These are phyloP conservation scores for Drosophila putrida DNA, from an alignment of 2,888 invertebrate genomes.

Conservation along the genomic window DNA sequence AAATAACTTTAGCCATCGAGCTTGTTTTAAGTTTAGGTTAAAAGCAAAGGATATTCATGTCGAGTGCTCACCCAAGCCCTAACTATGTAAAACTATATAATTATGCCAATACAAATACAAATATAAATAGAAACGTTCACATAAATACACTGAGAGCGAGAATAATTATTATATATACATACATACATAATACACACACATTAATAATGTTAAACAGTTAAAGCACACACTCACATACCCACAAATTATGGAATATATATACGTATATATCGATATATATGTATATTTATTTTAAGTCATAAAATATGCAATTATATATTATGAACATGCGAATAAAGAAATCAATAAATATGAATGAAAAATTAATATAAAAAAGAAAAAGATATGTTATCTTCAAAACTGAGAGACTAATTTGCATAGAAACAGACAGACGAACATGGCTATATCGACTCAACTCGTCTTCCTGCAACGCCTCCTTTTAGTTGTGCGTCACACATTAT, in stretches of 20 bases:
- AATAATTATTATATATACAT: slow-evolving; percentile 27
- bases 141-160: slow-evolving; percentile 26
- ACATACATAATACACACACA: slow-evolving; percentile 51
- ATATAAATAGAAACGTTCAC: slow-evolving; percentile 20
- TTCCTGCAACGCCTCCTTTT: too few species aligned
- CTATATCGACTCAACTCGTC: too few species aligned
- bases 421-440: too few species aligned
- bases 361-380: slow-evolving; percentile 7
- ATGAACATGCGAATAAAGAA: slow-evolving; percentile 78
- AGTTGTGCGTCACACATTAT: too few species aligned
- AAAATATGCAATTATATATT: slow-evolving; percentile 79
- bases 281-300: slow-evolving; percentile 73
- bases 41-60: slow-evolving; percentile 35
- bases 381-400: too few species aligned
- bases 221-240: slow-evolving; percentile 58
- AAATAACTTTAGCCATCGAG: slow-evolving; percentile 53
- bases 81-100: slow-evolving; percentile 51
- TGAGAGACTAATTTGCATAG: too few species aligned
- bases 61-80: slow-evolving; percentile 61
- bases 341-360: slow-evolving; percentile 79
- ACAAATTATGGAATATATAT: slow-evolving; percentile 60
- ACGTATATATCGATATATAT: slow-evolving; percentile 30
- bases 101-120: slow-evolving; percentile 38
- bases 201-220: slow-evolving; percentile 65
- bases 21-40: slow-evolving; percentile 58